phyloP scores from a whole-genome alignment of 2,797 vertebrate species.

The Peromyscus melanophrys region DNA sequence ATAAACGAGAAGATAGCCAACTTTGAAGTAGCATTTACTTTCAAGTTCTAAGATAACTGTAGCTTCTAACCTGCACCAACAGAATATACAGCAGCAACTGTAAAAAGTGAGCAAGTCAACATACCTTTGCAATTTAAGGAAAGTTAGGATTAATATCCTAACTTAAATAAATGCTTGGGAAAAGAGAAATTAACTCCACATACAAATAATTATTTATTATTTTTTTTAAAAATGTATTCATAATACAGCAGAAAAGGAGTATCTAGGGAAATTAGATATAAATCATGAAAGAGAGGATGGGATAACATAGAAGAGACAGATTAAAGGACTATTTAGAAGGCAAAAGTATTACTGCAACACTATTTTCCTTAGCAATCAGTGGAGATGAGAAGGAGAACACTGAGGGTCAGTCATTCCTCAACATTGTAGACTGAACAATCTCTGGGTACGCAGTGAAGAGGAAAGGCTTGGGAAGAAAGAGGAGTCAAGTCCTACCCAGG shows the following conservation, averaged over 20 bases:
- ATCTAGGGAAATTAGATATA: neutral
- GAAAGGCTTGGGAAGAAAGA: neutral
- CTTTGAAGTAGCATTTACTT: constrained; percentile 66
- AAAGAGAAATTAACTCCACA: neutral
- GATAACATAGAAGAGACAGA: neutral
- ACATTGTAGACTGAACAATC: neutral
- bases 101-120: constrained; percentile 18
- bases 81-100: neutral
- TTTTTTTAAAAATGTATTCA: constrained; percentile 43
- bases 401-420: neutral
- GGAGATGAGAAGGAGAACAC: neutral
- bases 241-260: neutral
- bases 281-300: neutral
- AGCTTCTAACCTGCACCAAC: neutral
- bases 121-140: neutral
- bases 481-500: neutral
- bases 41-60: constrained; percentile 64
- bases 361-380: neutral
- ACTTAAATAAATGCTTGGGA: constrained; percentile 12
- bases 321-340: neutral
- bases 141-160: constrained; percentile 16
- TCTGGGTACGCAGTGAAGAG: neutral
- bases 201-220: neutral
- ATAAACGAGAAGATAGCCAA: constrained; percentile 66
- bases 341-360: neutral